These are phyloP conservation scores for Sminthurides aquaticus DNA, from an alignment of 2,888 invertebrate species.

Conservation along the genomic window DNA sequence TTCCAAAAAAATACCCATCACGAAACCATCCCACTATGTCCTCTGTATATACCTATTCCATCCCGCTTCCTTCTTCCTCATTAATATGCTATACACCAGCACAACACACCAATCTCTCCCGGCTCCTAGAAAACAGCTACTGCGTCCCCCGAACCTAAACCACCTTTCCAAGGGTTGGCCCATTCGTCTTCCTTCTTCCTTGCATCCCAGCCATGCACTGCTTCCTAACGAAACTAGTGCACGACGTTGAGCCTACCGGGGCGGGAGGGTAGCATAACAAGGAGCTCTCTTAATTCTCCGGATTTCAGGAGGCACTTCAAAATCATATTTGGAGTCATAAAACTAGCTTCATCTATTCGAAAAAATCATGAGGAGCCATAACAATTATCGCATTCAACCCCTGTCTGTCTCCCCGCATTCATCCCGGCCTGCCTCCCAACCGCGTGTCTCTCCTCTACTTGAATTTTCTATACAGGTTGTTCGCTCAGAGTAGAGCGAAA, in stretches of 20 bases:
- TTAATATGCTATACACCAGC: slow-evolving; percentile 7
- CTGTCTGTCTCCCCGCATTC: not conserved
- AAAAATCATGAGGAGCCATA: not conserved
- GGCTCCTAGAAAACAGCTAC: no score
- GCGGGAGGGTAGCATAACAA: no score
- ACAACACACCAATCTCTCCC: no score
- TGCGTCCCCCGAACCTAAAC: no score
- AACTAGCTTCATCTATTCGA: not conserved
- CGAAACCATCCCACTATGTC: no score
- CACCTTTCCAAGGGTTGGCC: not conserved
- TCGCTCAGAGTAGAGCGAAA: no score
- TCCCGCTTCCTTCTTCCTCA: not conserved
- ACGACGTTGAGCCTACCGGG: no score
- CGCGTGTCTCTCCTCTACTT: not conserved
- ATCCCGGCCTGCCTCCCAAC: not conserved
- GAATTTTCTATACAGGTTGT: not conserved
- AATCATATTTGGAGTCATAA: not conserved
- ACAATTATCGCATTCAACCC: not conserved
- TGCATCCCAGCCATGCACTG: not conserved
- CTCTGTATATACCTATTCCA: no score
- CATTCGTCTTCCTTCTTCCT: not conserved
- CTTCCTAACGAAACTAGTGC: no score
- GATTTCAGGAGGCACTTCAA: no score
- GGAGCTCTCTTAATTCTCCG: no score
- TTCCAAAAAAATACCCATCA: not conserved